A percentile compares a stretch with the other conserved stretches of the same genome.
These are phyloP conservation scores for Scaptomyza hsui DNA, from an alignment of 1,140 invertebrate genomes.

Conservation along the genomic window DNA sequence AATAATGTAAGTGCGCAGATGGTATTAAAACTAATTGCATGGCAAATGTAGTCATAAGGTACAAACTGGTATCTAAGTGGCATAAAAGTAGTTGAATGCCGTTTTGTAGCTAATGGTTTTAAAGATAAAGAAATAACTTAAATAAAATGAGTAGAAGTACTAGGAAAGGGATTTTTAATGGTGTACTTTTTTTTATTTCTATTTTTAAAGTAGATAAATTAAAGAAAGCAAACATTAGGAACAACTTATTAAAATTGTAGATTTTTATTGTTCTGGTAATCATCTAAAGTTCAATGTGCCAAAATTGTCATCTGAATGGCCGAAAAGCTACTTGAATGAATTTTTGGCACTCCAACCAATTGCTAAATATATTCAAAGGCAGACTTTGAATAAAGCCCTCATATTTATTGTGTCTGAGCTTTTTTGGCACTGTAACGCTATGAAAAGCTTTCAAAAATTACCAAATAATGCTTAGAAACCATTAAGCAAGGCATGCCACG, in stretches of 20 bases:
- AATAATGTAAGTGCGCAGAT: conserved; percentile 13
- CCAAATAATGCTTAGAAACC: conserved; percentile 4
- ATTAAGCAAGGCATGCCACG: neutral
- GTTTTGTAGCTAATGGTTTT: neutral
- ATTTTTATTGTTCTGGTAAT: neutral
- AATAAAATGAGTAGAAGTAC: neutral
- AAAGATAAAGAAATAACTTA: neutral
- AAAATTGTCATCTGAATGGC: neutral
- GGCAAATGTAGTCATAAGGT: neutral
- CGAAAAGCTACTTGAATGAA: neutral
- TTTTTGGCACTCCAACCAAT: neutral
- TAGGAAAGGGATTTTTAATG: too few species aligned
- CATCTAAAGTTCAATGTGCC: neutral
- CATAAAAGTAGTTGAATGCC: neutral
- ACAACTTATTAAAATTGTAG: neutral
- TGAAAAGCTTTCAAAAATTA: conserved; percentile 10
- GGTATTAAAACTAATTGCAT: conserved; percentile 7
- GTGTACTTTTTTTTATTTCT: neutral
- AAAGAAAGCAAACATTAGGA: too few species aligned
- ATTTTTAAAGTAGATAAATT: too few species aligned
- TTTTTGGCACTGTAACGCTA: neutral
- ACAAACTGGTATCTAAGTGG: neutral
- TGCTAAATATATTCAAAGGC: neutral
- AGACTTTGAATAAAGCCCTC: neutral
- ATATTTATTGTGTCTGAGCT: neutral